Evolutionary conservation across 2,113 vertebrate species (phyloP), one percentile per base, ranked within the genome.

Genomic region (Lophochroa leadbeateri): DNA sequence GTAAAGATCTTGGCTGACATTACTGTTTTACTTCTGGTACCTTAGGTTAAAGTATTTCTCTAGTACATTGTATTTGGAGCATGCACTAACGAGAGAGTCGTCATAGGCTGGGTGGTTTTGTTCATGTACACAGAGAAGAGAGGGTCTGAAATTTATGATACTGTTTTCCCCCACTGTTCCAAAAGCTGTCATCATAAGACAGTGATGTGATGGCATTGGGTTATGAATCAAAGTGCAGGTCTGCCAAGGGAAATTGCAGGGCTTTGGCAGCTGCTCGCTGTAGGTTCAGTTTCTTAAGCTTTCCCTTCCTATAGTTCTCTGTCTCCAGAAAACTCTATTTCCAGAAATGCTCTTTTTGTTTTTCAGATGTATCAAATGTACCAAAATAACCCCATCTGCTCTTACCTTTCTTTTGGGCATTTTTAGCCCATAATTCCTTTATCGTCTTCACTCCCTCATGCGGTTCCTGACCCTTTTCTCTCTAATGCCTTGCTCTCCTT

Each of bases 341-440:
- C 23, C 65, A 79, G 74, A 96, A 86, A 64, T 44, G 11, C 1
- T 74, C 11, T 74, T 77, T 79, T 47, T 75, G 10, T 14, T 91
- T 90, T 86, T 86, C 35, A 39, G 60, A 71, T 55, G 2, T 71
- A 61, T 75, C 78, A 81, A 94, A 71, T 63, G 46, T 83, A 78
- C 41, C 3, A 17, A 43, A 72, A 82, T 78, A 50, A 16, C 1
- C 13, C 18, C 9, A 67, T 46, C 50, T 83, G 64, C 69, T 76
- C 7, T 71, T 89, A 92, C 77, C 86, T 95, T 92, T 84, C 68
- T 82, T 91, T 75, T 60, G 69, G 17, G 9, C 92, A 89, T 91
- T 94, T 95, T 96, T 95, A 96, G 81, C 24, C 43, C 4, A 2
- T 91, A 91, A 82, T 91, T 96, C 88, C 77, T 94, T 95, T 91